phyloP scores from a whole-genome alignment of 2,888 invertebrate genomes.

The Nysson spinosus region DNA sequence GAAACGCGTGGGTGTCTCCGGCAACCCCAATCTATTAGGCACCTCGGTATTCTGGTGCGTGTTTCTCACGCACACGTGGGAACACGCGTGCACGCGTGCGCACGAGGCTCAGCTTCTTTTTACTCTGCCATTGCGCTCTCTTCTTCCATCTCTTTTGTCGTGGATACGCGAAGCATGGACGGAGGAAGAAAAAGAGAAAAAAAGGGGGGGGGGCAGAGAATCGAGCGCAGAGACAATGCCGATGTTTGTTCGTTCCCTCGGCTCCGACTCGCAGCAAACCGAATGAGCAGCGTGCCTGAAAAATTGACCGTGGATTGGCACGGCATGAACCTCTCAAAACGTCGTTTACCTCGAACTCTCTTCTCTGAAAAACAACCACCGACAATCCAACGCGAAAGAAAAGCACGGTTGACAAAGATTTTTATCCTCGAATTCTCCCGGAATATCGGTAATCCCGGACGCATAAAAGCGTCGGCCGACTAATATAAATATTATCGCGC shows the following conservation, averaged over 20 bases:
- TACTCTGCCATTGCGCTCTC: slow-evolving; percentile 25
- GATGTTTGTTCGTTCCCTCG: slow-evolving; percentile 17
- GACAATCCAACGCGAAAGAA: background rate
- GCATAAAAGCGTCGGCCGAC: too few species aligned
- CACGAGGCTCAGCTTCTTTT: slow-evolving; percentile 7
- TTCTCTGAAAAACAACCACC: too few species aligned
- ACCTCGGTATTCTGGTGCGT: slow-evolving; percentile 27
- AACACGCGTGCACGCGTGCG: slow-evolving; percentile 31
- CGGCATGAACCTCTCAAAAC: slow-evolving; percentile 25
- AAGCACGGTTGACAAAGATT: too few species aligned
- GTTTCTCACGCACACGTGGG: slow-evolving; percentile 37
- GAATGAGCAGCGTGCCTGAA: slow-evolving; percentile 31
- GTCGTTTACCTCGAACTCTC: slow-evolving; percentile 6
- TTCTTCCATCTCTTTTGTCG: slow-evolving; percentile 25
- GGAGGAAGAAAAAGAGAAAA: slow-evolving; percentile 1
- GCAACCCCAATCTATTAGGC: slow-evolving; percentile 59
- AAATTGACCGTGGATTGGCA: slow-evolving; percentile 33
- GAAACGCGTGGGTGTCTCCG: slow-evolving; percentile 66
- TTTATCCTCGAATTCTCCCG: too few species aligned
- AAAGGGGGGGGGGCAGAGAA: background rate
- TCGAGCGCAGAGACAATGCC: slow-evolving; percentile 33
- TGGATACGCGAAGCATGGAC: background rate
- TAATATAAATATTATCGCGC: too few species aligned
- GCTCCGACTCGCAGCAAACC: slow-evolving; percentile 7
- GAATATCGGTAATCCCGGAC: too few species aligned